These are phyloP conservation scores for Hesperophylax magnus DNA, from an alignment of 1,140 invertebrate species.

Conservation along the genomic window DNA sequence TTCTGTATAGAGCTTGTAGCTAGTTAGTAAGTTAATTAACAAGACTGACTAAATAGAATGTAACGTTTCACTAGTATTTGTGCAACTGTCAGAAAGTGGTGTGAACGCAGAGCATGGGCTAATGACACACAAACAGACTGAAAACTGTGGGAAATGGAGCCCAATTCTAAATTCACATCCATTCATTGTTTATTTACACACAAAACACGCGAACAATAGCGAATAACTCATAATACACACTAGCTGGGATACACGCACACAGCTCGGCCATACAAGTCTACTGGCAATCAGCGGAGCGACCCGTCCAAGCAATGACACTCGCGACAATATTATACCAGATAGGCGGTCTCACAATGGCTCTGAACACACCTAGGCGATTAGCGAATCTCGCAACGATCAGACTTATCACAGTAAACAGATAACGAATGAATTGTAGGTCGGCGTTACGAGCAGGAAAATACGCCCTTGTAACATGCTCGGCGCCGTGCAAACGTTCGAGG, in stretches of 20 bases:
- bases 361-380: conserved; percentile 31
- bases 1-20: neutral
- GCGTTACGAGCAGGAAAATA: conserved; percentile 37
- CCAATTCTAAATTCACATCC: conserved; percentile 39
- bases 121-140: neutral
- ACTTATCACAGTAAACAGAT: conserved; percentile 44
- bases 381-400: neutral
- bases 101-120: neutral
- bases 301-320: conserved; percentile 26
- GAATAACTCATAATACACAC: conserved; percentile 46
- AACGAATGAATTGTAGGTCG: conserved; percentile 23
- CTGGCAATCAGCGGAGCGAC: conserved; percentile 29
- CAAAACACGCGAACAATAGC: conserved; percentile 45
- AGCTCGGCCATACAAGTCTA: conserved; percentile 31
- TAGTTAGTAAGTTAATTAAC: neutral
- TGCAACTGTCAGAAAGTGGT: conserved; percentile 32
- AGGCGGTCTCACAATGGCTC: conserved; percentile 16
- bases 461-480: conserved; percentile 44
- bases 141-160: conserved; percentile 24
- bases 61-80: conserved; percentile 9
- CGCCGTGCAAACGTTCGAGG: conserved; percentile 25
- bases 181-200: conserved; percentile 51
- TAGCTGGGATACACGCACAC: conserved; percentile 35
- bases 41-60: neutral
- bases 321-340: conserved; percentile 11